These are phyloP conservation scores for Adelosebastes latens DNA, from an alignment of 2,797 vertebrate species.

Conservation along the genomic window DNA sequence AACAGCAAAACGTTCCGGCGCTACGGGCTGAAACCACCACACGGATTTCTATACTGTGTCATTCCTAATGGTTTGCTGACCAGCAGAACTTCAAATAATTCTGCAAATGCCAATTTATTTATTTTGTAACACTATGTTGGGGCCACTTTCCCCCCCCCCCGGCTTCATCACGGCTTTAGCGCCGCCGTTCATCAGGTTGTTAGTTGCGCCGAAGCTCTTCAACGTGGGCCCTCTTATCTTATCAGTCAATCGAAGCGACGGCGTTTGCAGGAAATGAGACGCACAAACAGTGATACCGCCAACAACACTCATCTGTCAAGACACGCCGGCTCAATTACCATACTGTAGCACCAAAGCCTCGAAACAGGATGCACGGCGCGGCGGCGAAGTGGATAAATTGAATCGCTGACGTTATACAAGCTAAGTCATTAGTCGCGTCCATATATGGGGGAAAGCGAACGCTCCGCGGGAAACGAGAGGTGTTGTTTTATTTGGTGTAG, in stretches of 20 bases:
- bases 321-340: constrained; percentile 56
- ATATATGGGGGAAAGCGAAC: constrained; percentile 16
- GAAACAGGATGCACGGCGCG: constrained; percentile 8
- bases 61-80: constrained; percentile 13
- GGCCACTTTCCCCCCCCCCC: not conserved
- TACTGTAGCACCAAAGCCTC: constrained; percentile 17
- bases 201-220: constrained; percentile 9
- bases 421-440: constrained; percentile 51
- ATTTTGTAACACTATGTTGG: not conserved
- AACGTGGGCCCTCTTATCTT: constrained; percentile 56
- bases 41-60: not conserved
- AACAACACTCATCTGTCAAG: constrained; percentile 61
- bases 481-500: constrained; percentile 33
- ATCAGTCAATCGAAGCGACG: constrained; percentile 54
- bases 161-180: constrained; percentile 24
- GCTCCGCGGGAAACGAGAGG: not conserved
- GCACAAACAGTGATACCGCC: constrained; percentile 45
- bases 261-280: constrained; percentile 62
- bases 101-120: not conserved
- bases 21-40: constrained; percentile 22
- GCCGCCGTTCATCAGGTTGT: constrained; percentile 52
- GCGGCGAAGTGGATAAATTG: constrained; percentile 35
- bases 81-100: constrained; percentile 7
- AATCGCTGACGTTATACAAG: constrained; percentile 39
- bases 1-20: constrained; percentile 60